These are phyloP conservation scores for Camponotus pennsylvanicus DNA, from an alignment of 1,140 invertebrate genomes.

Conservation along the genomic window DNA sequence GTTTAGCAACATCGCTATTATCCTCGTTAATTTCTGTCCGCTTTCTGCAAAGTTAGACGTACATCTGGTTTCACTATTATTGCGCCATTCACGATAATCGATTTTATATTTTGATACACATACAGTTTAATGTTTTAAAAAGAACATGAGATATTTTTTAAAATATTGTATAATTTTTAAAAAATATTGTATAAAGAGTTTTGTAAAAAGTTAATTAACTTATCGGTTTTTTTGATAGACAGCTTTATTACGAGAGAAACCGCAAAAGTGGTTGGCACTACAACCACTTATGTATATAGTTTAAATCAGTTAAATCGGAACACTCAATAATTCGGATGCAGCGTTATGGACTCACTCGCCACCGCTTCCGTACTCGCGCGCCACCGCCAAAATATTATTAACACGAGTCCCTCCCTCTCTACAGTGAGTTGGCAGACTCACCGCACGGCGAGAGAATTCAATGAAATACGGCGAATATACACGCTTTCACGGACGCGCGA, in stretches of 20 bases:
- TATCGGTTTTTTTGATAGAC: background rate
- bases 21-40: background rate
- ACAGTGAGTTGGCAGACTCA: conserved; percentile 10
- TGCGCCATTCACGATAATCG: background rate
- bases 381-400: conserved; percentile 77
- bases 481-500: conserved; percentile 1
- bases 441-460: conserved; percentile 75
- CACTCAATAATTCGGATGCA: conserved; percentile 12
- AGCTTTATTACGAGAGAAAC: background rate
- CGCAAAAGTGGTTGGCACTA: background rate
- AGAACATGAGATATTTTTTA: background rate
- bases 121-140: background rate
- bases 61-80: background rate
- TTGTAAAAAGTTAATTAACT: background rate
- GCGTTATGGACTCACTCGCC: conserved; percentile 1
- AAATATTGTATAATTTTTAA: background rate
- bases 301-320: background rate
- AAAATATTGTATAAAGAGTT: background rate
- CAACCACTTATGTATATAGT: background rate
- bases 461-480: conserved; percentile 75
- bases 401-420: conserved; percentile 49
- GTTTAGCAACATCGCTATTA: conserved; percentile 12
- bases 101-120: background rate
- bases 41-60: background rate
- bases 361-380: background rate